phyloP scores from a whole-genome alignment of 1,140 invertebrate genomes.

The Ectropis grisescens region DNA sequence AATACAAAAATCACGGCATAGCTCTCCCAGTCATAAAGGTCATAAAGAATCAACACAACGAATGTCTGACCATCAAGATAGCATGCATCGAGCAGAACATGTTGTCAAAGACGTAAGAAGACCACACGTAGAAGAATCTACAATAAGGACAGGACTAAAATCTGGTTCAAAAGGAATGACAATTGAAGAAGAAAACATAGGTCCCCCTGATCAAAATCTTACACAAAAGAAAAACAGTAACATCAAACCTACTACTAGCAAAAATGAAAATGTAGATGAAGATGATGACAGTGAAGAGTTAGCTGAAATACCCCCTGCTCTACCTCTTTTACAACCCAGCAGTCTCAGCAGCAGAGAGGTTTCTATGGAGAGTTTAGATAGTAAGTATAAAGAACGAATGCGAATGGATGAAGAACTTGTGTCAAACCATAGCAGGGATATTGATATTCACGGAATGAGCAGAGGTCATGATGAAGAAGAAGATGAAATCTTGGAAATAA shows the following conservation, averaged over 20 bases:
- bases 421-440: constrained; percentile 62
- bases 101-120: constrained; percentile 62
- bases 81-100: constrained; percentile 60
- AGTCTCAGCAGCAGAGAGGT: constrained; percentile 80
- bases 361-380: constrained; percentile 82
- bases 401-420: constrained; percentile 70
- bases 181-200: constrained; percentile 65
- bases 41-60: constrained; percentile 76
- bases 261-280: constrained; percentile 72
- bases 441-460: constrained; percentile 57
- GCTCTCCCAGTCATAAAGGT: constrained; percentile 51
- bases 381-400: constrained; percentile 75
- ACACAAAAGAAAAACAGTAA: constrained; percentile 23
- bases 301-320: constrained; percentile 80
- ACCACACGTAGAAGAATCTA: constrained; percentile 70
- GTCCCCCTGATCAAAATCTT: constrained; percentile 29
- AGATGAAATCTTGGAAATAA: constrained; percentile 85
- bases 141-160: constrained; percentile 72
- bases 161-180: constrained; percentile 54
- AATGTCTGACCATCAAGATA: constrained; percentile 70
- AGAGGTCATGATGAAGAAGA: constrained; percentile 68
- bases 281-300: constrained; percentile 81
- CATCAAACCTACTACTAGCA: constrained; percentile 26
- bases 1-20: constrained; percentile 73
- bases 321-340: constrained; percentile 79